Conservation (phyloP, 2,113 vertebrate species). For the Murina feae region DNA sequence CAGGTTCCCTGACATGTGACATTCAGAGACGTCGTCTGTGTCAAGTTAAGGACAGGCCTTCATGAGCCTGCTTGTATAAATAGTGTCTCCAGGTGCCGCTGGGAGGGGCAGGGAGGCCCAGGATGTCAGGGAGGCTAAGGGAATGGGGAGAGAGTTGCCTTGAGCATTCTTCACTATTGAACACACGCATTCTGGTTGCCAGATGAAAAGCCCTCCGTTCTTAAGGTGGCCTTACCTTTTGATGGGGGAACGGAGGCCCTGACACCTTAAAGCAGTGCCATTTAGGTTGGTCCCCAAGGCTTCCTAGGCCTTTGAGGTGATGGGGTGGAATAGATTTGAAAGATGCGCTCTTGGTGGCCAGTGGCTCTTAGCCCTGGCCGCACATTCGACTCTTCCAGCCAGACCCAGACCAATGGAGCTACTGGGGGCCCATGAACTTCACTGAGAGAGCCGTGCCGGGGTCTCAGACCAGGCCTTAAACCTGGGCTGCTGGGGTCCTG, state of each 20-base stretch:
- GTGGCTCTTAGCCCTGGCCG: neutral
- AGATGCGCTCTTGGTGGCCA: fast-evolving
- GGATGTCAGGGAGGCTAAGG: neutral
- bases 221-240: neutral
- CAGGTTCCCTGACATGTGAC: constrained; percentile 37
- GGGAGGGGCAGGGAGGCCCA: neutral
- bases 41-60: neutral
- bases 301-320: neutral
- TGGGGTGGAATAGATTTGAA: neutral
- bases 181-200: neutral
- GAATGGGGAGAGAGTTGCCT: neutral
- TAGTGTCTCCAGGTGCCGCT: constrained; percentile 33
- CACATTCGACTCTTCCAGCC: neutral
- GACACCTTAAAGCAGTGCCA: neutral
- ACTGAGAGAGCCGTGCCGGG: neutral
- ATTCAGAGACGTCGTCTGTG: constrained; percentile 27
- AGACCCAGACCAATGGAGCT: neutral
- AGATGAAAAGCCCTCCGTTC: neutral
- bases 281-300: neutral
- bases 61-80: constrained; percentile 42
- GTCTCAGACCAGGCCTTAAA: neutral
- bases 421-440: neutral
- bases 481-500: neutral
- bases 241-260: neutral
- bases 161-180: neutral